Conservation (phyloP, 2,888 invertebrate genomes). For the Leptarthrus brevirostris region DNA sequence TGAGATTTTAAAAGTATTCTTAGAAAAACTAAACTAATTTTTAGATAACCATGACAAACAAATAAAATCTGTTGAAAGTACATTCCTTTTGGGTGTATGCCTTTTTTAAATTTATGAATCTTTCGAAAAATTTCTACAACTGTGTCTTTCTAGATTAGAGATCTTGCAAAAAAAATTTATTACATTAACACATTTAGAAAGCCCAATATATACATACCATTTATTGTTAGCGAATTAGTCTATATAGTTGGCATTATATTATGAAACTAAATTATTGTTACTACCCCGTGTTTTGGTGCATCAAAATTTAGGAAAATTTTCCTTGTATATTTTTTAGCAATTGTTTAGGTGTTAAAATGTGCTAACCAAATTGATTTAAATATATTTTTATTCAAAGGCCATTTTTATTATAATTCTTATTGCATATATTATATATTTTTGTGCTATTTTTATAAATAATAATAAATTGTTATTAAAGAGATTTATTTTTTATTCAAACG, state of each 20-base stretch:
- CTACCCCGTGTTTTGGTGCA: neutral
- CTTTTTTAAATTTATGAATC: neutral
- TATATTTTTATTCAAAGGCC: constrained; percentile 34
- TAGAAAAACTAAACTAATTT: too few species aligned
- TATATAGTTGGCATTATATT: too few species aligned
- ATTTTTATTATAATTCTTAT: constrained; percentile 21
- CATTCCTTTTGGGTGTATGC: constrained; percentile 12
- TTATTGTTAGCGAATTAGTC: neutral
- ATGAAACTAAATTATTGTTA: neutral
- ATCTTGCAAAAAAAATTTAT: too few species aligned
- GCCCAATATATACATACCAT: too few species aligned
- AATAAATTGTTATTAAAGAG: constrained; percentile 23
- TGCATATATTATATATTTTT: constrained; percentile 37
- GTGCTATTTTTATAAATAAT: constrained; percentile 45
- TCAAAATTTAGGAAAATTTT: neutral
- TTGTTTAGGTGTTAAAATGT: constrained; percentile 29
- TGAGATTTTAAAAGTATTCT: constrained; percentile 16
- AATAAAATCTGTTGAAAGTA: too few species aligned
- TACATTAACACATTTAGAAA: too few species aligned
- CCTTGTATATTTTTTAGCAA: constrained; percentile 1
- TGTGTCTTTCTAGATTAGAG: too few species aligned
- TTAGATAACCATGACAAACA: too few species aligned
- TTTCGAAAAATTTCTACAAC: constrained; percentile 8
- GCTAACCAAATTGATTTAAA: constrained; percentile 36
- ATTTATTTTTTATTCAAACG: too few species aligned